Evolutionary conservation across 92 coral and sea anemone species (phyloP), one percentile per base, ranked within the genome.

Genomic region (Zoanthus solanderi): DNA sequence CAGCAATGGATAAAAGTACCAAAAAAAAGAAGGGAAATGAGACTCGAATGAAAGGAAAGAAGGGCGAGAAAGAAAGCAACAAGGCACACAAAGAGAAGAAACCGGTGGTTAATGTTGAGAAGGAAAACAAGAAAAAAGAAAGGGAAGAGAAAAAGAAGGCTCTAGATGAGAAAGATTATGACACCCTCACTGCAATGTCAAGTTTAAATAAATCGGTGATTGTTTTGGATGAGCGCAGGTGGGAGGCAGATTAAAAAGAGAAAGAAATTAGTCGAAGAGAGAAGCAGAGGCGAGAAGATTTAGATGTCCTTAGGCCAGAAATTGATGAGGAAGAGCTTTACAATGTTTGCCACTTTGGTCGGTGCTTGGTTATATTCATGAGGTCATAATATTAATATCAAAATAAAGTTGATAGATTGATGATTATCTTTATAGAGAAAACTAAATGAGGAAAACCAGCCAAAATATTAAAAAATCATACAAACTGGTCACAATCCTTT

Each of bases 141-240:
- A 66, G 34, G 13, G 72, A 66, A n/a, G 72, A 66, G 34, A 66
- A 66, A 66, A 66, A 17, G 72, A 66, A 66, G 72, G 72, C 72
- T 0, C 31, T 66, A 0, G 72, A 66, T 66, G 31, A n/a, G 31
- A n/a, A 37, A 18, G 37, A 66, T 18, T 66, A n/a, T 66, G 34
- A 17, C 5, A n/a, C 18, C 18, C 72, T 66, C 32, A 2, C 5
- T n/a, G 32, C 31, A 17, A 66, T 66, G 72, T n/a, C 42, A n/a
- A 17, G 1, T 18, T 18, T n/a, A 18, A 66, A 66, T 18, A 66
- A 18, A 66, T 4, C 72, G 4, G 32, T 66, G 16, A n/a, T 66
- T 66, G 72, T 66, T 4, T 6, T 66, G 32, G 72, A 66, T 66
- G 72, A 66, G 11, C 31, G 4, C 5, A 18, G 72, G 11, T 9